phyloP scores from a whole-genome alignment of 2,797 vertebrate genomes.

The Urosaurus nigricauda region DNA sequence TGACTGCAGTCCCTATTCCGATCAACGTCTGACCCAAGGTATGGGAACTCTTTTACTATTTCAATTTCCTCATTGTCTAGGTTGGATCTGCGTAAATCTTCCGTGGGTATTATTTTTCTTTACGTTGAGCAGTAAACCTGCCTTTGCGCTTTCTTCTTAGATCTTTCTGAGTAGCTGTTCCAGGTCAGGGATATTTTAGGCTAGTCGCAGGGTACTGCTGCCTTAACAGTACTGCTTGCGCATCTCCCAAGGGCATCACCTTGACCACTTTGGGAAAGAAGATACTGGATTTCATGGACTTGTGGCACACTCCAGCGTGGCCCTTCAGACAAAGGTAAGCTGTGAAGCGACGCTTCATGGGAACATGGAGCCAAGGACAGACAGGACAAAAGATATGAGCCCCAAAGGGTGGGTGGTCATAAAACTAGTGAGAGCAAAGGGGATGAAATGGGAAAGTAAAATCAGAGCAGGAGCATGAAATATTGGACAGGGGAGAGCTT shows the following conservation, averaged over 20 bases:
- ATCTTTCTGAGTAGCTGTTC: no score
- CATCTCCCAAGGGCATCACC: no score
- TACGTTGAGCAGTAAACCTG: no score
- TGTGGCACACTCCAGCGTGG: background rate
- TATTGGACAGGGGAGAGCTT: background rate
- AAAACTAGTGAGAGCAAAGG: background rate
- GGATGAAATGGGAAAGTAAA: background rate
- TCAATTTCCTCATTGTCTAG: no score
- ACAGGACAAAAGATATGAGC: background rate
- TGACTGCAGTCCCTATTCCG: no score
- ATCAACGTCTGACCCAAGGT: no score
- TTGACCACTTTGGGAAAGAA: background rate
- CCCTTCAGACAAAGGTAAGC: background rate
- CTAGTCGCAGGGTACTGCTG: background rate
- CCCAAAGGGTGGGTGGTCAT: background rate
- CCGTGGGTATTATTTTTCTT: no score
- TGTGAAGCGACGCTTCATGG: background rate
- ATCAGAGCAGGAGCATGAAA: background rate
- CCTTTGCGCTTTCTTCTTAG: no score
- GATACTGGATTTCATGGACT: background rate
- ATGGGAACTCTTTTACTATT: no score
- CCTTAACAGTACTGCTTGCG: no score
- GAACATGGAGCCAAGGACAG: background rate
- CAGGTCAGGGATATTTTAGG: no score
- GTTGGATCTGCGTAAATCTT: no score